A percentile compares a stretch with the other conserved stretches of the same genome.
phyloP scores from a whole-genome alignment of 2,888 invertebrate species.

The Diplazon laetatorius region DNA sequence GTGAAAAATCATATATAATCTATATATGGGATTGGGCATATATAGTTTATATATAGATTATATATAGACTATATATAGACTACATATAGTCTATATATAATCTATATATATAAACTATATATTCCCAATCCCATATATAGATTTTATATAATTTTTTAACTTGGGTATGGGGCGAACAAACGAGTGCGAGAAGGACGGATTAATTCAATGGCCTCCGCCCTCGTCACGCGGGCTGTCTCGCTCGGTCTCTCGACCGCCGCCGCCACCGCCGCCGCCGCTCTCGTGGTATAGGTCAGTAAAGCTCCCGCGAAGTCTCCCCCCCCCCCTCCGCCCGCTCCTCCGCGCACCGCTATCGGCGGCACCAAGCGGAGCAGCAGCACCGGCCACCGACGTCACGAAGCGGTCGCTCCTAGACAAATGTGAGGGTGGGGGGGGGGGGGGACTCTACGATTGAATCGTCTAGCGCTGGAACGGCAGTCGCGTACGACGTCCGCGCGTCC shows the following conservation, averaged over 20 bases:
- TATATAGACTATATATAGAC: too few species aligned
- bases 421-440: too few species aligned
- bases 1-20: too few species aligned
- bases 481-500: slow-evolving; percentile 52
- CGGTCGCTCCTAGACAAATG: slow-evolving; percentile 78
- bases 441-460: slow-evolving; percentile 81
- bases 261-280: slow-evolving; percentile 69
- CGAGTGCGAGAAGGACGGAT: slow-evolving; percentile 23
- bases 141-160: too few species aligned
- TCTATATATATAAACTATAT: too few species aligned
- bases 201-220: slow-evolving; percentile 56
- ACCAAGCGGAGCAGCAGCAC: slow-evolving; percentile 24
- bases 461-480: slow-evolving; percentile 60
- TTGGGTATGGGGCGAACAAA: too few species aligned
- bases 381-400: slow-evolving; percentile 12
- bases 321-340: too few species aligned
- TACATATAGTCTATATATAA: too few species aligned
- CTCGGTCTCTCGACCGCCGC: slow-evolving; percentile 62
- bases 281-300: slow-evolving; percentile 81
- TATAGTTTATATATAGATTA: too few species aligned
- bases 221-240: slow-evolving; percentile 39
- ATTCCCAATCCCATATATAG: too few species aligned
- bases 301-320: slow-evolving; percentile 73
- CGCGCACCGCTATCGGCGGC: slow-evolving; percentile 37
- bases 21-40: too few species aligned